A percentile compares a stretch with the other conserved stretches of the same genome.
Evolutionary conservation across 2,888 invertebrate genomes (phyloP).

Genomic region (Arrhopalites spinosus): DNA sequence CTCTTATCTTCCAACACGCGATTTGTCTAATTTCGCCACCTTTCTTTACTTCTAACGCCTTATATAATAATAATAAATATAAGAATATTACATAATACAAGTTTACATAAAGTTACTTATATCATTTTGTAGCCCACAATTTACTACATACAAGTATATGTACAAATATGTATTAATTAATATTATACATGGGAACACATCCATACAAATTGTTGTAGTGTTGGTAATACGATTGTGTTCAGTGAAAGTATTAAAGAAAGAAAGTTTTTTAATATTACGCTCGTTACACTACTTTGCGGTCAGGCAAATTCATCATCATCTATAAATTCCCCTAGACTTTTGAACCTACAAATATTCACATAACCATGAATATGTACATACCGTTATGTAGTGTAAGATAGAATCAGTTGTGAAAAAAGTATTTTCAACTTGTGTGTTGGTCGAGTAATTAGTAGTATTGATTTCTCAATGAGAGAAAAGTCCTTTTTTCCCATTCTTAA

Average conservation of each 20-base stretch:
- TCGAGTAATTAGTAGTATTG: background rate
- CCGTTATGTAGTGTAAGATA: too few relatives aligned
- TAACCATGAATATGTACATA: too few relatives aligned
- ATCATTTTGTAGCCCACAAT: too few relatives aligned
- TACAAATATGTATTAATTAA: constrained; percentile 1
- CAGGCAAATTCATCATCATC: too few relatives aligned
- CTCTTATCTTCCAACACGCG: constrained; percentile 8
- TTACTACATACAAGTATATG: too few relatives aligned
- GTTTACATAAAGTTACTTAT: too few relatives aligned
- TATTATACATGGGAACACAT: background rate
- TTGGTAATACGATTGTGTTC: background rate
- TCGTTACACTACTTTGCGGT: too few relatives aligned
- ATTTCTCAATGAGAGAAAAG: constrained; percentile 26
- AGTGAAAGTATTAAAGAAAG: background rate
- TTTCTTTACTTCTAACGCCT: background rate
- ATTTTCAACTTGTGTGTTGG: background rate
- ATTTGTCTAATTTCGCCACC: background rate
- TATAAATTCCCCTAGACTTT: background rate
- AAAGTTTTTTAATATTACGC: background rate
- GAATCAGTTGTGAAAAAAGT: constrained; percentile 4
- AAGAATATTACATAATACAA: too few relatives aligned
- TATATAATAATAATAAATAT: background rate
- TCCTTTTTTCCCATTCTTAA: background rate
- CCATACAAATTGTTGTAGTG: background rate
- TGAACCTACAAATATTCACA: too few relatives aligned